phyloP scores from a whole-genome alignment of 2,113 vertebrate genomes.

The Erinaceus europaeus region DNA sequence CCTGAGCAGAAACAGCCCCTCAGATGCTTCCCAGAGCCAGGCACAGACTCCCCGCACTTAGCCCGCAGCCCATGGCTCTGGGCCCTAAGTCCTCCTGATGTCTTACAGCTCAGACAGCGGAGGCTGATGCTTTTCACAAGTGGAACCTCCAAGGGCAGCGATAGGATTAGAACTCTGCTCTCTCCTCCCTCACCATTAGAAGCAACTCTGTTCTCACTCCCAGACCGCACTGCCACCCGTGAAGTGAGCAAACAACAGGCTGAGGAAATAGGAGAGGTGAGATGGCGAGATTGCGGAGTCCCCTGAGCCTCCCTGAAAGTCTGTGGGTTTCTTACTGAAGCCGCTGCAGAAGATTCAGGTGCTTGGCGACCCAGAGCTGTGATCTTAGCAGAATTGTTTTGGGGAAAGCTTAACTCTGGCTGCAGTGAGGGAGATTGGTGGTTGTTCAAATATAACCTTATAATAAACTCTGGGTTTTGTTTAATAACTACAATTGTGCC shows the following conservation, averaged over 20 bases:
- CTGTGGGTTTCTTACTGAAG: not conserved
- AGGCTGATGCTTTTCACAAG: too few species aligned
- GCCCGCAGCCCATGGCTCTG: too few species aligned
- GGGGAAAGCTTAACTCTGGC: not conserved
- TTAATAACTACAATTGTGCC: conserved; percentile 70
- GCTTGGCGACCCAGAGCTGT: not conserved
- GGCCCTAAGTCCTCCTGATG: too few species aligned
- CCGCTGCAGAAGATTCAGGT: not conserved
- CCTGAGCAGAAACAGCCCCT: not conserved
- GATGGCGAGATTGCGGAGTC: accelerated
- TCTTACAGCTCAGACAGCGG: too few species aligned
- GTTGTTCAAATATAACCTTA: conserved; percentile 62
- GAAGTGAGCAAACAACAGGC: not conserved
- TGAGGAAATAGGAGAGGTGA: not conserved
- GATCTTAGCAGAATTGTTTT: not conserved
- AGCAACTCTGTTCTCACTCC: not conserved
- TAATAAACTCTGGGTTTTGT: conserved; percentile 69
- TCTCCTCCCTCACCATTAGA: not conserved
- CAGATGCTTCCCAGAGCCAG: accelerated
- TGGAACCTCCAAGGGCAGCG: too few species aligned
- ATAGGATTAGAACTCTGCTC: not conserved
- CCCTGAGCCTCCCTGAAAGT: not conserved
- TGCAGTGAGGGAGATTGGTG: conserved; percentile 33
- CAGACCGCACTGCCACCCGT: too few species aligned
- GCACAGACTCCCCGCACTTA: too few species aligned